Conservation (phyloP, 2,113 vertebrate species). For the Bos indicus region DNA sequence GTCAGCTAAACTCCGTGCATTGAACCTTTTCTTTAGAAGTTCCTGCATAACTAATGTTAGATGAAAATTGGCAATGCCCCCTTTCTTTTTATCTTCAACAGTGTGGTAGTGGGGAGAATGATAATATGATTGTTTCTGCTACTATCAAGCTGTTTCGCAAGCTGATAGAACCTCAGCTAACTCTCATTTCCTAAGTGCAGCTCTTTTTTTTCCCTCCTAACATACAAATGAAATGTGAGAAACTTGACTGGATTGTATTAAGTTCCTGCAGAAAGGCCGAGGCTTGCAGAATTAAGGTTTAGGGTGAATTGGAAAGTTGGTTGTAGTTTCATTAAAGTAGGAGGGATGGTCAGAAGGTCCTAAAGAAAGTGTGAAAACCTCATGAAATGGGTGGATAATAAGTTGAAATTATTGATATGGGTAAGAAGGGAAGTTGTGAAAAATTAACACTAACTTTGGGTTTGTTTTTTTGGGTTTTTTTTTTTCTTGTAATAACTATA, state of each 20-base stretch:
- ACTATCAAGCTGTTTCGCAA: neutral
- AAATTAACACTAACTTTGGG: neutral
- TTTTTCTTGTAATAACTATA: neutral
- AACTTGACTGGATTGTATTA: neutral
- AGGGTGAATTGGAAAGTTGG: neutral
- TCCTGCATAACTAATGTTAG: neutral
- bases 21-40: neutral
- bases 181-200: neutral
- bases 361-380: constrained; percentile 36
- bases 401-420: constrained; percentile 28
- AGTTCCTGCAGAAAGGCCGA: constrained; percentile 10
- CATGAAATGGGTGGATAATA: neutral
- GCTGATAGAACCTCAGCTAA: neutral
- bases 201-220: neutral
- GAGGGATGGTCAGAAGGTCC: constrained; percentile 22
- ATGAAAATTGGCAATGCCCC: neutral
- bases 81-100: neutral
- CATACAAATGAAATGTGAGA: neutral
- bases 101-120: neutral
- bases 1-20: neutral
- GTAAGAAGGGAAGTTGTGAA: neutral
- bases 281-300: neutral
- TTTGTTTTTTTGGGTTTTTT: neutral
- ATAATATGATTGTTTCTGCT: neutral
- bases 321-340: constrained; percentile 32